Percentiles rank a stretch among this genome's conserved stretches.
These are phyloP conservation scores for Podarcis cretensis DNA, from an alignment of 2,113 vertebrate species.

Conservation along the genomic window DNA sequence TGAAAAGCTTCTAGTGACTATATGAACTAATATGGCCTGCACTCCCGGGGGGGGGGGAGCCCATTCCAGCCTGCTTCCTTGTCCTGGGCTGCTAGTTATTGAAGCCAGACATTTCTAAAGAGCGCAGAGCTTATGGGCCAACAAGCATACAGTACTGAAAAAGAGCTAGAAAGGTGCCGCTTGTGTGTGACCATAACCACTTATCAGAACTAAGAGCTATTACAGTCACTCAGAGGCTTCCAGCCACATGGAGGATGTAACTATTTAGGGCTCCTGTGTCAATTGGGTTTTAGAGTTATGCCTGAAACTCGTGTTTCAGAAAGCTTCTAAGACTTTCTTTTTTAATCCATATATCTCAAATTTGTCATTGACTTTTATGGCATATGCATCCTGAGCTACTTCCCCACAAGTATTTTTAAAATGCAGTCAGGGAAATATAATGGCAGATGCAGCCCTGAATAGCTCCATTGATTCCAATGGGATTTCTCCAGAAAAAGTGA, in stretches of 20 bases:
- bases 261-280: neutral
- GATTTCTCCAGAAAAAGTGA: neutral
- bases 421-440: constrained; percentile 4
- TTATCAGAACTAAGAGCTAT: neutral
- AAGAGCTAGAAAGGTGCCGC: neutral
- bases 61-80: neutral
- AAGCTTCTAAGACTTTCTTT: neutral
- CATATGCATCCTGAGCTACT: neutral
- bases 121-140: neutral
- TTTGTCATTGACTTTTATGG: neutral
- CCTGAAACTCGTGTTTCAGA: neutral
- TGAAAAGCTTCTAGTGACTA: neutral
- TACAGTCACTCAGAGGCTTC: neutral
- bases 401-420: neutral
- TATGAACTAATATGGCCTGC: neutral
- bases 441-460: neutral
- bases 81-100: neutral
- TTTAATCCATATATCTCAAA: neutral
- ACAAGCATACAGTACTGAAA: neutral
- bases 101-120: neutral
- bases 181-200: neutral
- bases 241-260: neutral
- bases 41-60: neutral
- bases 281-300: neutral
- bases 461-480: neutral